Evolutionary conservation across 2,113 vertebrate species (phyloP), one percentile per base, ranked within the genome.

Genomic region (Phyllostomus hastatus): DNA sequence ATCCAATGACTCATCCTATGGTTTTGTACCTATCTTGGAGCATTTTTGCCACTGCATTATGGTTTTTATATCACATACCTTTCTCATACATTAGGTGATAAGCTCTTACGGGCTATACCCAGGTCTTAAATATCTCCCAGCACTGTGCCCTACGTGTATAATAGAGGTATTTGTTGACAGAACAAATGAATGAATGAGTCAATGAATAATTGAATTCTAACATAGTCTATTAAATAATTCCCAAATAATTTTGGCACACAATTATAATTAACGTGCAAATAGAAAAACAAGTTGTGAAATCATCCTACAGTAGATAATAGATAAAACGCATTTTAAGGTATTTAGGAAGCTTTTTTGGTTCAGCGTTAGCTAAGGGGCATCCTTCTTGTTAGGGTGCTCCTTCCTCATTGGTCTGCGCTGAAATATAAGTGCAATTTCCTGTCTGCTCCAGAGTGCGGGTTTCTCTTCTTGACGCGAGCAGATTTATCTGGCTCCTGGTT

Each of bases 401-500:
- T 97, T 97, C 96, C 92, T 98, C 97, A 95, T 98, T 98, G 92
- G 95, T 93, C 94, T 88, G 24, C 86, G 97, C 43, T 59, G 87
- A 94, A 97, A 96, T 69, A 78, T 24, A 61, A 92, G 28, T 96
- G 94, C 90, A 94, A 97, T 96, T 99, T 99, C 98, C 98, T 98
- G 96, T 98, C 61, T 59, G 31, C 72, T 97, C 88, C 78, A 82
- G 75, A 95, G 33, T 66, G 83, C 24, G 64, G 43, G 90, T 97
- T 98, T 98, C 97, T 97, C 93, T 97, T 96, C 96, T 97, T 54
- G 80, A 92, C 95, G 72, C 92, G 91, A 48, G 50, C 82, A 84
- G 91, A 93, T 79, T 91, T 91, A 82, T 67, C 91, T 41, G 20
- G 84, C 89, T 78, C 16, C 31, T 85, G 76, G 0, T 38, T 0